Conservation (phyloP, 2,797 vertebrate genomes). For the Macroramphosus scolopax region DNA sequence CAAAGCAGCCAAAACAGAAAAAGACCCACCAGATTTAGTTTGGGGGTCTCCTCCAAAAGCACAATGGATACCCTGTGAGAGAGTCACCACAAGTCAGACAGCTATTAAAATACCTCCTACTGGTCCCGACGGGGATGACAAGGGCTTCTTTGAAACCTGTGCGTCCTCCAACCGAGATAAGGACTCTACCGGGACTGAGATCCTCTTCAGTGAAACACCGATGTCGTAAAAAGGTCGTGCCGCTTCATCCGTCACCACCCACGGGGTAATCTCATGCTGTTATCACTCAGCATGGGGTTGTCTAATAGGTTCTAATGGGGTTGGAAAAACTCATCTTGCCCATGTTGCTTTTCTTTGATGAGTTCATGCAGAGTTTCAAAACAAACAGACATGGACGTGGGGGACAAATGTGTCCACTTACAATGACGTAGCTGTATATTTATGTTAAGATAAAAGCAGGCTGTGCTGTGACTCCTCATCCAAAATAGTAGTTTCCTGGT, state of each 20-base stretch:
- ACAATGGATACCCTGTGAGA: constrained; percentile 86
- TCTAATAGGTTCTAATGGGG: constrained; percentile 54
- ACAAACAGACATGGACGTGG: not conserved
- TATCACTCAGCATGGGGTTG: constrained; percentile 48
- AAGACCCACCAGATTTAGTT: too few relatives aligned
- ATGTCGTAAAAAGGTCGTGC: too few relatives aligned
- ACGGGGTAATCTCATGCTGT: too few relatives aligned
- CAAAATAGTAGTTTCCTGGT: too few relatives aligned
- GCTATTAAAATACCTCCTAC: constrained; percentile 84
- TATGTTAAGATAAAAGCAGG: too few relatives aligned
- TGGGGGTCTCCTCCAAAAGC: constrained; percentile 59
- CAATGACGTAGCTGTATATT: too few relatives aligned
- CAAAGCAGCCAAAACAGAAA: too few relatives aligned
- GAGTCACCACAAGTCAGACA: constrained; percentile 75
- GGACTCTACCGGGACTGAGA: constrained; percentile 36
- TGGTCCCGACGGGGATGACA: constrained; percentile 51
- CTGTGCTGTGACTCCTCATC: too few relatives aligned
- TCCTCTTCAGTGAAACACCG: constrained; percentile 46
- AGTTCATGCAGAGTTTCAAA: constrained; percentile 2
- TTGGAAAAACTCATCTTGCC: constrained; percentile 35
- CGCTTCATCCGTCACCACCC: too few relatives aligned
- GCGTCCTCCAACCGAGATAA: constrained; percentile 61
- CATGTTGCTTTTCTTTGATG: constrained; percentile 37
- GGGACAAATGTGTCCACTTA: too few relatives aligned
- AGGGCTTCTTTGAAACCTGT: constrained; percentile 67